phyloP scores from a whole-genome alignment of 2,888 invertebrate genomes.

The Drosophila prolongata region DNA sequence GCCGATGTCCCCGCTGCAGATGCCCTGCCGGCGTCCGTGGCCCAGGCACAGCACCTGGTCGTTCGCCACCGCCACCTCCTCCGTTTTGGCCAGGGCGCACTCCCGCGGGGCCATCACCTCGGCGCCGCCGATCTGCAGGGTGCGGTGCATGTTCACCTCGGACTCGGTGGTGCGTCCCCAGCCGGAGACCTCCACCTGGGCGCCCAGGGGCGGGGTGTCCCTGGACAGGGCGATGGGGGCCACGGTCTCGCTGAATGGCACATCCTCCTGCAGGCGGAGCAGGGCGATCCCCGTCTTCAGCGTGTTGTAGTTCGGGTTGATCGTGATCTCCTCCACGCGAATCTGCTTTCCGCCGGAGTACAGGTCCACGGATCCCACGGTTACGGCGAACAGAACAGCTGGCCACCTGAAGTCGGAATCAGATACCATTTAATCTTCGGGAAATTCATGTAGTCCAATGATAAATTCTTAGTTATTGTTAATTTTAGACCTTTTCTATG shows the following conservation, averaged over 20 bases:
- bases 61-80: conserved; percentile 16
- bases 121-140: conserved; percentile 59
- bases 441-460: not conserved
- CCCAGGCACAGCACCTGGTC: conserved; percentile 76
- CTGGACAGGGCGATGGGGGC: conserved; percentile 60
- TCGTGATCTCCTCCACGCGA: conserved; percentile 55
- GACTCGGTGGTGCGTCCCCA: conserved; percentile 71
- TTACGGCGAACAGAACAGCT: conserved; percentile 71
- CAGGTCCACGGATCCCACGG: conserved; percentile 78
- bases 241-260: conserved; percentile 58
- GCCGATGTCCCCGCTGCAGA: conserved; percentile 81
- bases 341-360: conserved; percentile 74
- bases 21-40: conserved; percentile 74
- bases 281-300: conserved; percentile 76
- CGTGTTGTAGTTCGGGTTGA: conserved; percentile 64
- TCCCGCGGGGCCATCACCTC: conserved; percentile 43
- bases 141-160: conserved; percentile 55
- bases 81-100: conserved; percentile 38
- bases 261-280: conserved; percentile 58
- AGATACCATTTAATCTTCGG: not conserved
- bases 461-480: no score
- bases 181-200: conserved; percentile 73
- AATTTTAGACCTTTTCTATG: no score
- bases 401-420: conserved; percentile 60
- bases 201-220: conserved; percentile 49